Percentiles rank a stretch among this genome's conserved stretches.
Conservation (phyloP, 2,113 vertebrate species). For the Coturnix japonica region DNA sequence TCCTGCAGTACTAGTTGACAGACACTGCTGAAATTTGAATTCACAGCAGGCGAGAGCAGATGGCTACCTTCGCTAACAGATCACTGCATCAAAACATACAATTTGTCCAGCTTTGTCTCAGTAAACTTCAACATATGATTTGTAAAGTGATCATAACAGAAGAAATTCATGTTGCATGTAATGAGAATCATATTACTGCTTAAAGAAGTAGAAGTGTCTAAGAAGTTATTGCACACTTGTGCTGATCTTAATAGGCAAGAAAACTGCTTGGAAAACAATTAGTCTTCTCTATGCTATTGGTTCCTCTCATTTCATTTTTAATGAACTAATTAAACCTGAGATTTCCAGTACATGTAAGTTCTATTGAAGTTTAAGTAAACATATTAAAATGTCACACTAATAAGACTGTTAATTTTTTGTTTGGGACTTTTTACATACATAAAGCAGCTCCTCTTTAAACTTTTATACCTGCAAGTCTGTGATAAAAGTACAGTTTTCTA, state of each 20-base stretch:
- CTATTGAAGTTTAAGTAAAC: slow-evolving; percentile 39
- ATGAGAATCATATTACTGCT: slow-evolving; percentile 22
- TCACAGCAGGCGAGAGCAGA: slow-evolving; percentile 48
- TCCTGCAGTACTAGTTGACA: slow-evolving; percentile 41
- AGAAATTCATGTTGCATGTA: neutral
- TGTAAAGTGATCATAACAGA: slow-evolving; percentile 36
- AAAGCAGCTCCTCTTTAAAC: slow-evolving; percentile 40
- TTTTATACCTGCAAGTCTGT: neutral
- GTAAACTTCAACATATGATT: slow-evolving; percentile 44
- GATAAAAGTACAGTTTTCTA: slow-evolving; percentile 17
- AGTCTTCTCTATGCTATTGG: slow-evolving; percentile 53
- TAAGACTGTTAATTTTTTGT: slow-evolving; percentile 59
- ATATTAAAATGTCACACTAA: slow-evolving; percentile 27
- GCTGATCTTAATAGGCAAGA: slow-evolving; percentile 68
- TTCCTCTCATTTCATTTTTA: slow-evolving; percentile 73
- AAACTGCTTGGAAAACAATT: slow-evolving; percentile 67
- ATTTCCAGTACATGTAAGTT: slow-evolving; percentile 64
- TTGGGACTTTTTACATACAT: slow-evolving; percentile 13
- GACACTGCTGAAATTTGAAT: slow-evolving; percentile 41
- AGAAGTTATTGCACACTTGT: slow-evolving; percentile 43
- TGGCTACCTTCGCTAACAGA: slow-evolving; percentile 52
- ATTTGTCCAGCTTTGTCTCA: slow-evolving; percentile 36
- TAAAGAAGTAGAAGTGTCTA: slow-evolving; percentile 37
- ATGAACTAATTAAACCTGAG: slow-evolving; percentile 73
- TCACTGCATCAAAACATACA: slow-evolving; percentile 8